phyloP scores from a whole-genome alignment of 2,888 invertebrate species.

The Melanostoma mellinum region DNA sequence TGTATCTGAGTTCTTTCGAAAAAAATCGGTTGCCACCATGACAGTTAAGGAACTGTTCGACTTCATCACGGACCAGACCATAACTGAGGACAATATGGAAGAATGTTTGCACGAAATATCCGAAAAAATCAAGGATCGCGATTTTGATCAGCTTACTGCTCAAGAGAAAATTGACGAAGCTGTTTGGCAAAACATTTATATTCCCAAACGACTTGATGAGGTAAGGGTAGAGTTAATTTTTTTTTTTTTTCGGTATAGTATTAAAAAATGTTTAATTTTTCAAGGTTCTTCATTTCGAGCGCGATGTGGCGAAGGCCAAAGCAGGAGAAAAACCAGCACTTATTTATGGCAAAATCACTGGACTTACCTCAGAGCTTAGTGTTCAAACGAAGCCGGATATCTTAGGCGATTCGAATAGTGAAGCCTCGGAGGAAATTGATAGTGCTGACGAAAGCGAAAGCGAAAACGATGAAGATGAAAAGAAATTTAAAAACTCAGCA shows the following conservation, averaged over 20 bases:
- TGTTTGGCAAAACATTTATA: conserved; percentile 96
- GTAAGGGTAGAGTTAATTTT: conserved; percentile 82
- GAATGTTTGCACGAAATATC: conserved; percentile 89
- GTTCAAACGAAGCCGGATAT: conserved; percentile 88
- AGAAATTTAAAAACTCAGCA: conserved; percentile 85
- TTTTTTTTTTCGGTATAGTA: background rate
- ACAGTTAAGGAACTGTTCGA: conserved; percentile 96
- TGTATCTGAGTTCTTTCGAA: conserved; percentile 94
- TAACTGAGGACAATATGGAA: conserved; percentile 92
- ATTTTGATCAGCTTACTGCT: conserved; percentile 86
- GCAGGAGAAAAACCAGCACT: conserved; percentile 88
- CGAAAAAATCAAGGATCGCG: conserved; percentile 85
- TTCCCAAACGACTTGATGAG: conserved; percentile 95
- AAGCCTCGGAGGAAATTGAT: conserved; percentile 68
- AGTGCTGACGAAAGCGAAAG: conserved; percentile 70
- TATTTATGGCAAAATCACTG: conserved; percentile 93
- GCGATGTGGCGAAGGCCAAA: conserved; percentile 92
- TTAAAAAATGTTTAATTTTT: conserved; percentile 64
- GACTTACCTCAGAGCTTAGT: conserved; percentile 90
- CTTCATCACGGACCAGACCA: conserved; percentile 95
- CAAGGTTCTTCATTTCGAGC: conserved; percentile 91
- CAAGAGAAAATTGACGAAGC: conserved; percentile 93
- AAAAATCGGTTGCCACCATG: conserved; percentile 94
- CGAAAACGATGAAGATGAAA: conserved; percentile 78
- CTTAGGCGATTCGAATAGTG: conserved; percentile 74